Conservation (phyloP, 2,888 invertebrate species). For the Plebejus anna region DNA sequence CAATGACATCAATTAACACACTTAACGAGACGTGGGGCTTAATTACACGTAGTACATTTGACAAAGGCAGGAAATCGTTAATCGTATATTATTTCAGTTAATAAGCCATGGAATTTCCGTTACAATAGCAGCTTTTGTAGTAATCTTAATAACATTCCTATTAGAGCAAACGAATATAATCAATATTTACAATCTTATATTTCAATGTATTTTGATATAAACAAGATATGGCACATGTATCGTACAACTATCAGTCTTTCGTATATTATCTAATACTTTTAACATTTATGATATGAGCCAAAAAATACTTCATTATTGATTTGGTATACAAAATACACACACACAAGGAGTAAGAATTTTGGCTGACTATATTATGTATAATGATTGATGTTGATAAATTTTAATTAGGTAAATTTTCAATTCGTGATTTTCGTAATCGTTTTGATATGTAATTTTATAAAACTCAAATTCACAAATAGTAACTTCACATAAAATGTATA, state of each 20-base stretch:
- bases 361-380: not conserved
- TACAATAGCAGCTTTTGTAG: constrained; percentile 3
- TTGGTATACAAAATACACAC: not conserved
- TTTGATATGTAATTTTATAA: not conserved
- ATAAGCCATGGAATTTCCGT: constrained; percentile 16
- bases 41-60: constrained; percentile 22
- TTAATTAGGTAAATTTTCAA: not conserved
- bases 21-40: constrained; percentile 2
- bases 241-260: constrained; percentile 76
- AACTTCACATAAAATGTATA: not conserved
- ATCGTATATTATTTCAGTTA: not conserved
- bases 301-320: constrained; percentile 19
- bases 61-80: constrained; percentile 7
- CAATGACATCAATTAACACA: constrained; percentile 1
- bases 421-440: not conserved
- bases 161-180: constrained; percentile 24
- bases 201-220: constrained; percentile 36
- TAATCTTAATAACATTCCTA: constrained; percentile 2
- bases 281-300: constrained; percentile 25
- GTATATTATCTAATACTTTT: constrained; percentile 46
- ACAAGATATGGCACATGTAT: constrained; percentile 71
- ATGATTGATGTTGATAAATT: not conserved
- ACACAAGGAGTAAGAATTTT: constrained; percentile 5
- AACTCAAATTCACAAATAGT: not conserved
- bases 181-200: constrained; percentile 35